Evolutionary conservation across 2,888 invertebrate species (phyloP), one percentile per base, ranked within the genome.

Genomic region (Scaptomyza caliginosa): DNA sequence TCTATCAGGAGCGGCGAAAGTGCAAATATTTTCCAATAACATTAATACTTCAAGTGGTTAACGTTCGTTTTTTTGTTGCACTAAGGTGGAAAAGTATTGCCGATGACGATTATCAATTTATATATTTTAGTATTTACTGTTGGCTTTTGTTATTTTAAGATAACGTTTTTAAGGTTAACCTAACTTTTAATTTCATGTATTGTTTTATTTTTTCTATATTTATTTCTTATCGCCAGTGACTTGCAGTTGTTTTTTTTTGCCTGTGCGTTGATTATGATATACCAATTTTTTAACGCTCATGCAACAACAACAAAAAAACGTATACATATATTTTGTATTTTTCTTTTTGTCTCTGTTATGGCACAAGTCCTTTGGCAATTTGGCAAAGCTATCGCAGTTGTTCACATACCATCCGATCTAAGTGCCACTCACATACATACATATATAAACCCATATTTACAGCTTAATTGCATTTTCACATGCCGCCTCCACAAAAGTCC

Each of bases 381-480:
- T 52, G 17, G 42, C 28, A 48, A 40, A 30, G 64, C 58, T 60
- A 46, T 48, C 52, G 46, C 50, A 49, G 16, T 52, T 42, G 51
- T 32, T 57, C 40, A 34, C 50, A 48, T 39, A 21, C 36, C 46
- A 51, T 58, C 32, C 38, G 66, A 64, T 71, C 65, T 36, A 54
- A 17, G 36, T 50, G 38, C 36, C 23, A 23, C 13, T 26, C 45
- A 36, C 6, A 36, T 7, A 32, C 49, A 43, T 26, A 24, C 30
- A 40, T 48, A 39, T 32, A 39, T 36, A 50, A 36, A 54, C 21
- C 34, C 51, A 58, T 59, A 67, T 75, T 72, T 73, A 70, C 86
- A 80, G 83, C 77, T 82, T 82, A 82, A 82, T 82, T 82, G 88
- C 84, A 72, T 80, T 86, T 82, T 86, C 81, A 86, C 86, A 83